phyloP scores from a whole-genome alignment of 1,140 invertebrate genomes.

The Zaprionus lachaisei region DNA sequence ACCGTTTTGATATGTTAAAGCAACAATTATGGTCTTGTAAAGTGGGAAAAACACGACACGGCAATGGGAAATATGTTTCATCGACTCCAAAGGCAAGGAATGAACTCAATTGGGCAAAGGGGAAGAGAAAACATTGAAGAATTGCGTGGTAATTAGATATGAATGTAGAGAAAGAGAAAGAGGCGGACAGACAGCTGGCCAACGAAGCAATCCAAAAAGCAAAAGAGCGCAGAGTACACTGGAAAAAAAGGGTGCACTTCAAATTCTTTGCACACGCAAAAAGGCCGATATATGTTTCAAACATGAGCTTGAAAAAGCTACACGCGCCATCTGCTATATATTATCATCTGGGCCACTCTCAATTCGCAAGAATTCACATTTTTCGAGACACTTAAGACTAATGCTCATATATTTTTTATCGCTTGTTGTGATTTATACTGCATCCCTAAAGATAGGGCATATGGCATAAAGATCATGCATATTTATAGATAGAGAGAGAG shows the following conservation, averaged over 20 bases:
- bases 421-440: not conserved
- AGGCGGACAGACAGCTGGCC: not conserved
- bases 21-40: slow-evolving; percentile 17
- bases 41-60: not conserved
- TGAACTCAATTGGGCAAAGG: not conserved
- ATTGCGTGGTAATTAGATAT: slow-evolving; percentile 25
- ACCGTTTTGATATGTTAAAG: slow-evolving; percentile 8
- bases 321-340: not conserved
- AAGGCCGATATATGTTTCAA: not conserved
- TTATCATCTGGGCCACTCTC: not conserved
- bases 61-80: not conserved
- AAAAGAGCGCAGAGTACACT: not conserved
- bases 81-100: not conserved
- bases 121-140: not conserved
- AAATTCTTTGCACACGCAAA: not conserved
- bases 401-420: not conserved
- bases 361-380: not conserved
- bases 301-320: not conserved
- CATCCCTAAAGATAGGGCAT: not conserved
- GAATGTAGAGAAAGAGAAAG: slow-evolving; percentile 3
- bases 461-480: not conserved
- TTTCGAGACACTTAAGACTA: not conserved
- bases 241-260: not conserved
- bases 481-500: no score
- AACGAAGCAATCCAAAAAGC: not conserved